Percentiles rank a stretch among this genome's conserved stretches.
Evolutionary conservation across 1,140 invertebrate genomes (phyloP).

Genomic region (Diachasmimorpha longicaudata): DNA sequence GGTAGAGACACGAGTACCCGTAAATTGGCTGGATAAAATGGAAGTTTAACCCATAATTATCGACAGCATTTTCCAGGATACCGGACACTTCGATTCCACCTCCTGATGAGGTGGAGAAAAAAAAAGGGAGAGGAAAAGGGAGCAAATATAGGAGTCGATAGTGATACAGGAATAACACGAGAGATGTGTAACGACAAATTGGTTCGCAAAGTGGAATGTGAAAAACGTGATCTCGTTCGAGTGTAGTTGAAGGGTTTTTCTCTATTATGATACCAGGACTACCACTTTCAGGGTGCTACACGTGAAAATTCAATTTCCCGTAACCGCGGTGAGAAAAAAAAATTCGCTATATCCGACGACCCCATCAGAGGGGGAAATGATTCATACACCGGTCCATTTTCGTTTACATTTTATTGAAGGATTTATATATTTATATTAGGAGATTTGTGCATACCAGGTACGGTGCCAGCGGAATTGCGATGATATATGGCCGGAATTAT

Average conservation of each 20-base stretch:
- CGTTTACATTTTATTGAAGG: background rate
- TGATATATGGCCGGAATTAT: too few relatives aligned
- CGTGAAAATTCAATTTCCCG: background rate
- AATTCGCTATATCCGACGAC: background rate
- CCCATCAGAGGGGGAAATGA: background rate
- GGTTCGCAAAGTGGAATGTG: constrained; percentile 6
- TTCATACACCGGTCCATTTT: background rate
- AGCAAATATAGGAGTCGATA: background rate
- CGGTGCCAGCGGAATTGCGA: too few relatives aligned
- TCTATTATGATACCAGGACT: background rate
- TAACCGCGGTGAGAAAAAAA: background rate
- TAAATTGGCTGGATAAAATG: background rate
- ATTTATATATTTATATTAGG: too few relatives aligned
- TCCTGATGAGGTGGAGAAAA: background rate
- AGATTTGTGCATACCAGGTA: too few relatives aligned
- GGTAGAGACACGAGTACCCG: background rate
- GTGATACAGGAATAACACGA: constrained; percentile 4
- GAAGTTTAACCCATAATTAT: background rate
- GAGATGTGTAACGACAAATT: constrained; percentile 2
- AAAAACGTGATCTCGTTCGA: background rate
- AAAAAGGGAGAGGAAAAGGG: background rate
- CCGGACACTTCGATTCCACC: background rate
- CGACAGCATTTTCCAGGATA: background rate
- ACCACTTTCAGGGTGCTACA: background rate
- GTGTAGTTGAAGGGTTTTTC: background rate